Evolutionary conservation across 1,140 invertebrate genomes (phyloP).

Genomic region (Sitodiplosis mosellana): DNA sequence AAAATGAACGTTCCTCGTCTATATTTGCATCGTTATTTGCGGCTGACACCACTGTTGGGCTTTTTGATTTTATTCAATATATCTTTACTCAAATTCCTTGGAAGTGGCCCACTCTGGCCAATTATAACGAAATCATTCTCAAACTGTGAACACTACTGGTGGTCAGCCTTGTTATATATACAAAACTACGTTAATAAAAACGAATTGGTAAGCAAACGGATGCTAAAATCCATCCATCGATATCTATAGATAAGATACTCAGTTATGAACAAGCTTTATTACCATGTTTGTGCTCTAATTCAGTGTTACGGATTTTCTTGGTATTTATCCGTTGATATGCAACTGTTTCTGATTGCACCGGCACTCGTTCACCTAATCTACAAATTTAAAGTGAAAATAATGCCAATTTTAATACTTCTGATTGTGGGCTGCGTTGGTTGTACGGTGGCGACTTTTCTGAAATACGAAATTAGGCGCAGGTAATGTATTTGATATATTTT

Average conservation of each 20-base stretch:
- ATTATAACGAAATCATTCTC: constrained; percentile 10
- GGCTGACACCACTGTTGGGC: constrained; percentile 17
- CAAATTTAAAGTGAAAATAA: constrained; percentile 28
- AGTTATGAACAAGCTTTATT: no score
- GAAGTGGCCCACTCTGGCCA: constrained; percentile 18
- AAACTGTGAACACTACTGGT: constrained; percentile 18
- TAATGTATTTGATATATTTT: background rate
- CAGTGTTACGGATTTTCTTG: constrained; percentile 80
- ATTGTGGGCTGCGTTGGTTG: constrained; percentile 9
- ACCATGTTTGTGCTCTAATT: constrained; percentile 15
- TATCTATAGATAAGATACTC: no score
- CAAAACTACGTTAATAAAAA: constrained; percentile 20
- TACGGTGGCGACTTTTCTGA: background rate
- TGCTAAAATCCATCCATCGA: no score
- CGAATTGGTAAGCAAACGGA: constrained; percentile 13
- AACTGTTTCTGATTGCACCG: constrained; percentile 59
- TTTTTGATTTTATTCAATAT: constrained; percentile 17
- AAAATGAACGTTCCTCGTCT: constrained; percentile 15
- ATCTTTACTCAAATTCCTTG: constrained; percentile 13
- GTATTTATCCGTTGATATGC: constrained; percentile 76
- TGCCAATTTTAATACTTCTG: constrained; percentile 10
- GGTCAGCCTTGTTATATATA: constrained; percentile 18
- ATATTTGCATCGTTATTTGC: constrained; percentile 20
- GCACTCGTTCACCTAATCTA: constrained; percentile 51
- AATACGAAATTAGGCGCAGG: background rate